Evolutionary conservation across 2,797 vertebrate species (phyloP).

Genomic region (Coracias cyanogaster): DNA sequence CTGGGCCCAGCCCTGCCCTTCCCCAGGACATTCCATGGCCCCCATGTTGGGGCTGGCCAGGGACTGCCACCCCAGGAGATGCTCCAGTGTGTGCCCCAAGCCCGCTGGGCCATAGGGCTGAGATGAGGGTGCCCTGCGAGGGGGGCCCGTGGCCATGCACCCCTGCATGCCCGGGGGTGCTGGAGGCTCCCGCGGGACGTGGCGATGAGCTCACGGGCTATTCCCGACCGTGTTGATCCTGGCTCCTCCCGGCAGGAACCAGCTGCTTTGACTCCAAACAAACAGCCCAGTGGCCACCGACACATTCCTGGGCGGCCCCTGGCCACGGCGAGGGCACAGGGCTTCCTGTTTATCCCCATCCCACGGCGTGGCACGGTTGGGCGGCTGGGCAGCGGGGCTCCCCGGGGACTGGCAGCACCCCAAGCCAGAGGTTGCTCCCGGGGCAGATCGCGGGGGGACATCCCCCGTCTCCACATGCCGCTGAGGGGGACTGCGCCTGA

Average conservation of each 20-base stretch:
- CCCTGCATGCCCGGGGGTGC: not conserved
- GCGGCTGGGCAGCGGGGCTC: not conserved
- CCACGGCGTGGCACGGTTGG: not conserved
- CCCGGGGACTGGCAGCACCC: not conserved
- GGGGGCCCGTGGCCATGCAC: not conserved
- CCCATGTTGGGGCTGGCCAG: not conserved
- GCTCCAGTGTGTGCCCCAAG: not conserved
- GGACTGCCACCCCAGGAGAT: not conserved
- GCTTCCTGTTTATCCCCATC: conserved; percentile 69
- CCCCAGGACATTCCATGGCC: not conserved
- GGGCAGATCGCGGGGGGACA: not conserved
- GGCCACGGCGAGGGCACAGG: conserved; percentile 6
- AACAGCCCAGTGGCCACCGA: conserved; percentile 63
- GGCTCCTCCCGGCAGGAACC: conserved; percentile 61
- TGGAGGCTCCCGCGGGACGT: not conserved
- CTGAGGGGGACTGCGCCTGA: too few relatives aligned
- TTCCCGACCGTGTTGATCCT: conserved; percentile 67
- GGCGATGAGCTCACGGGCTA: conserved; percentile 65
- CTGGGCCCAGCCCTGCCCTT: not conserved
- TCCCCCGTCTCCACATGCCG: not conserved
- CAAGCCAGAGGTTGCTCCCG: not conserved
- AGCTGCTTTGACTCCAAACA: conserved; percentile 66
- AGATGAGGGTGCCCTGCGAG: not conserved
- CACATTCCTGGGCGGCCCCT: conserved; percentile 62
- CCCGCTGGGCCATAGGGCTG: not conserved